Base-by-base conservation (phyloP, 37 sponge, comb jelly and placozoan species). In the Bolinopsis microptera region DNA sequence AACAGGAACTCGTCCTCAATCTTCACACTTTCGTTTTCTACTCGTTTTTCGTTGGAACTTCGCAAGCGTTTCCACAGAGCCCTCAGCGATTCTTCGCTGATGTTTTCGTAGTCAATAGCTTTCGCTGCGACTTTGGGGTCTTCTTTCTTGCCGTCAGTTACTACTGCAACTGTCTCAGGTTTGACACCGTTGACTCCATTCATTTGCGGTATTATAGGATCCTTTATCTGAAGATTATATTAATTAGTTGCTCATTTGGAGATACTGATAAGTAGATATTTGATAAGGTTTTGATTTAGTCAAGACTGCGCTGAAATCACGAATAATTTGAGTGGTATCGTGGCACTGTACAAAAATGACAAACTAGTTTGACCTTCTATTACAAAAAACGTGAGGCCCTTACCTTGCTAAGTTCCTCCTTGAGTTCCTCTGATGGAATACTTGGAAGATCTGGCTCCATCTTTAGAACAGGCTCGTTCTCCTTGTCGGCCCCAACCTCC, bases 1-100 rank as follows among this genome's bases (percentile, higher is more conserved):
- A 86, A 86, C 27, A 86, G 90, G 90, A 86, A 86, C 8, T 86
- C 90, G 28, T 86, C 90, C 90, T 86, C 90, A 8, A 86, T 9
- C 31, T 86, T 86, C 40, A 86, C 48, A 27, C 90, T 86, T 31
- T 86, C 90, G 61, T 86, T 86, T 39, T 86, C 90, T 48, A 41
- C 90, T 86, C 61, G 25, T 23, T 41, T 39, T n/a, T 86, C 90
- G 90, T 86, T 39, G n/a, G 90, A 86, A n/a, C 61, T 34, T 21
- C 90, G 41, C 41, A 86, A 27, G 24, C 90, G 41, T n/a, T 22
- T 22, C 90, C 90, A 24, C 61, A 86, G 61, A 5, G 34, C 35
- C 2, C 61, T 13, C 5, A 86, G 90, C 22, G 90, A 86, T 27
- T 86, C 90, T 34, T 86, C 90, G 27, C 61, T 86, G 41, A 86